A percentile compares a stretch with the other conserved stretches of the same genome.
These are phyloP conservation scores for Graphium colonna DNA, from an alignment of 2,888 invertebrate species.

Conservation along the genomic window DNA sequence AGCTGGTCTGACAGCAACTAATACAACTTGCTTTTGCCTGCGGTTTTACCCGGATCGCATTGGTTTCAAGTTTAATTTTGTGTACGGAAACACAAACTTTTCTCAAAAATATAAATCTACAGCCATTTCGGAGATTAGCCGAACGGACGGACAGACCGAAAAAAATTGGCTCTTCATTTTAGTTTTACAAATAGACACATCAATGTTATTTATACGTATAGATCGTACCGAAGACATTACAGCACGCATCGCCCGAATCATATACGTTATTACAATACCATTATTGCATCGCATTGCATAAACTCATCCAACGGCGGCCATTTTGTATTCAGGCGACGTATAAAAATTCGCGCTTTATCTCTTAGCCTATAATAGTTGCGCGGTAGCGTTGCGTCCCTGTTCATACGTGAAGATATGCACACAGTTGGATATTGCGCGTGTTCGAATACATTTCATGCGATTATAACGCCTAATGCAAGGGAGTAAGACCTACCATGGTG, in stretches of 20 bases:
- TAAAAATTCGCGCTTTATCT: slow-evolving; percentile 56
- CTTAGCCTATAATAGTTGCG: slow-evolving; percentile 39
- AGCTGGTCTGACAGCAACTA: too few species aligned
- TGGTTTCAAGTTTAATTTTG: too few species aligned
- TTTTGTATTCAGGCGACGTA: slow-evolving; percentile 41
- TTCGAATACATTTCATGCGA: background rate
- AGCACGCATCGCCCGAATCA: background rate
- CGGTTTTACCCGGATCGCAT: too few species aligned
- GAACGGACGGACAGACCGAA: too few species aligned
- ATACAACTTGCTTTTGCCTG: too few species aligned
- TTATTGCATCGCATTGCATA: slow-evolving; percentile 35
- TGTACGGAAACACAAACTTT: too few species aligned
- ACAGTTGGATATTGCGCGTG: background rate
- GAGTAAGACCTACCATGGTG: background rate
- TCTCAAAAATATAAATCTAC: too few species aligned
- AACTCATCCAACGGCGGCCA: slow-evolving; percentile 35
- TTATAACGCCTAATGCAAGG: slow-evolving; percentile 2
- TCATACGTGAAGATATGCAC: slow-evolving; percentile 43
- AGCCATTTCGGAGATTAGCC: too few species aligned
- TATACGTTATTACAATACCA: slow-evolving; percentile 11
- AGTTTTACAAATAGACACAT: too few species aligned
- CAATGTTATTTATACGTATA: too few species aligned
- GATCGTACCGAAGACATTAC: too few species aligned
- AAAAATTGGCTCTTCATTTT: too few species aligned
- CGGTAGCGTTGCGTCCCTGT: slow-evolving; percentile 37